A percentile compares a stretch with the other conserved stretches of the same genome.
phyloP scores from a whole-genome alignment of 2,113 vertebrate genomes.

The Morone saxatilis region DNA sequence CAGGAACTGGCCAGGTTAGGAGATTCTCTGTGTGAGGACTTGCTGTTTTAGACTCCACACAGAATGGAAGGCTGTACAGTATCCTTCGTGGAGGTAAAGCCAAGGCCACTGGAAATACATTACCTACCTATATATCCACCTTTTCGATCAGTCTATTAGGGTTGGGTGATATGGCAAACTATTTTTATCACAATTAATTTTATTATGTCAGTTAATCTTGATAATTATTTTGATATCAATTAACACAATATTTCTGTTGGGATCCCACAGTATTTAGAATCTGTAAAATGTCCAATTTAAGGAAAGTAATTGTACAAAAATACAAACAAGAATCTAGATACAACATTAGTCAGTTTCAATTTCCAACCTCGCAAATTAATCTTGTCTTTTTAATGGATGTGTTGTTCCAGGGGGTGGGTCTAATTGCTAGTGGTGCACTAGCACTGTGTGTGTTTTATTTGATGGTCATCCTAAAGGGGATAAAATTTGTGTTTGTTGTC shows the following conservation, averaged over 20 bases:
- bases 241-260: background rate
- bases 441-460: background rate
- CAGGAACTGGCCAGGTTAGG: slow-evolving; percentile 32
- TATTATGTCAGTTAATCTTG: background rate
- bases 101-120: background rate
- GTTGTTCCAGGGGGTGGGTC: background rate
- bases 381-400: background rate
- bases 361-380: background rate
- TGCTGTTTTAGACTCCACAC: slow-evolving; percentile 33
- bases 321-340: no score
- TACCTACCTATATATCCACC: background rate
- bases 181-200: background rate
- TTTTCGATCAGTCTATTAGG: background rate
- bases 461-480: background rate
- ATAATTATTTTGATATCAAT: background rate
- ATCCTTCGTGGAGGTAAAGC: slow-evolving; percentile 16
- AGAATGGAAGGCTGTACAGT: background rate
- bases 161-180: background rate
- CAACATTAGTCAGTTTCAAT: no score
- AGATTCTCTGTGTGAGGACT: slow-evolving; percentile 29
- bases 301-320: background rate
- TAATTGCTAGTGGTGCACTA: background rate
- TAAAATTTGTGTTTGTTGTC: background rate
- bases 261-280: background rate
- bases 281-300: background rate